A percentile compares a stretch with the other conserved stretches of the same genome.
These are phyloP conservation scores for Candoia aspera DNA, from an alignment of 2,113 vertebrate genomes.

Conservation along the genomic window DNA sequence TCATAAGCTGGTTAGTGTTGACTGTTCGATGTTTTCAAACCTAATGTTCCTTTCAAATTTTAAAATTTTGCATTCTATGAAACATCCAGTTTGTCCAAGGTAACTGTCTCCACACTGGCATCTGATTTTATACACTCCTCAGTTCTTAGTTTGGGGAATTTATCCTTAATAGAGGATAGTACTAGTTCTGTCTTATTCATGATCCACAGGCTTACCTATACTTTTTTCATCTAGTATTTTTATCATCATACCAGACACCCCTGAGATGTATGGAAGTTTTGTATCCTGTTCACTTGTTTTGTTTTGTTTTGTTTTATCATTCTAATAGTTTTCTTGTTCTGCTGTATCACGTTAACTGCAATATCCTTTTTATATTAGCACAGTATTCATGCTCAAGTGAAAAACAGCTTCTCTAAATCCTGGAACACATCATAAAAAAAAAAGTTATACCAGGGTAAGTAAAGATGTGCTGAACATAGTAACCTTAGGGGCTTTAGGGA, in stretches of 20 bases:
- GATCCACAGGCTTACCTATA: neutral
- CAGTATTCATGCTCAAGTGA: neutral
- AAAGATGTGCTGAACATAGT: conserved; percentile 26
- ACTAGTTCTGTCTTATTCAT: neutral
- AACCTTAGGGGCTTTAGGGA: conserved; percentile 1
- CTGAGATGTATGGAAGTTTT: neutral
- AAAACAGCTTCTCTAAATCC: neutral
- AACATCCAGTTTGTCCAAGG: neutral
- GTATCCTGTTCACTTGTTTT: neutral
- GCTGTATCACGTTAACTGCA: neutral
- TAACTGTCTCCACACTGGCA: neutral
- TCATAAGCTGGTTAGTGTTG: no score
- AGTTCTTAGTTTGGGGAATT: neutral
- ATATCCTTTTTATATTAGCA: neutral
- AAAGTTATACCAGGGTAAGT: conserved; percentile 2
- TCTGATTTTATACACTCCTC: neutral
- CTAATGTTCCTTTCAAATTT: neutral
- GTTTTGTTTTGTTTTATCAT: neutral
- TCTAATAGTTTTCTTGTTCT: neutral
- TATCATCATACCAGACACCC: neutral
- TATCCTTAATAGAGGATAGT: neutral
- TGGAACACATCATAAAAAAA: neutral
- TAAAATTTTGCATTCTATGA: neutral
- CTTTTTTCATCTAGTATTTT: neutral
- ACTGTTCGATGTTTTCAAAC: neutral